These are phyloP conservation scores for Lepidothrix coronata DNA, from an alignment of 2,113 vertebrate species.

Conservation along the genomic window DNA sequence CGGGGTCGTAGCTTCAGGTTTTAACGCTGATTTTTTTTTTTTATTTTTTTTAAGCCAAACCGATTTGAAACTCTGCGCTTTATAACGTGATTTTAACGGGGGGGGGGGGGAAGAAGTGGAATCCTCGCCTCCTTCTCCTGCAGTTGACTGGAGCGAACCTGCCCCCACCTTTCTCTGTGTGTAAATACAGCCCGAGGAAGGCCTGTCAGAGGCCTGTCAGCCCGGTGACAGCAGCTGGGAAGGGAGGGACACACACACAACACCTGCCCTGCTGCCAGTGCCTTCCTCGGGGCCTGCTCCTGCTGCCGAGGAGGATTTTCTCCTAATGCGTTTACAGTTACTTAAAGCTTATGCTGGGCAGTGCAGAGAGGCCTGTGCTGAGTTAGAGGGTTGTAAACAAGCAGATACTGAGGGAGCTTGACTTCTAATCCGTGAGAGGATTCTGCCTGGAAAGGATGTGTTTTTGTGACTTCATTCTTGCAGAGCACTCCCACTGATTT, in stretches of 20 bases:
- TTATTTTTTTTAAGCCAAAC: background rate
- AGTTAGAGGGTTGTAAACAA: background rate
- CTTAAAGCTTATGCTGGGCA: background rate
- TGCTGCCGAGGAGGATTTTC: background rate
- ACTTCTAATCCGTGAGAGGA: background rate
- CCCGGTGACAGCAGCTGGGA: background rate
- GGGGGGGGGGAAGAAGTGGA: background rate
- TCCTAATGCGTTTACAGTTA: background rate
- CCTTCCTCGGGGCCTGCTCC: background rate
- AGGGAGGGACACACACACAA: background rate
- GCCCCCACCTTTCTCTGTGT: background rate
- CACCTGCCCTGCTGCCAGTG: background rate
- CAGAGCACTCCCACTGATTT: background rate
- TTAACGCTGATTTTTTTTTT: background rate
- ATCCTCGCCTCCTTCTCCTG: fast-evolving
- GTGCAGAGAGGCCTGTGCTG: background rate
- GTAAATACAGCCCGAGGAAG: background rate
- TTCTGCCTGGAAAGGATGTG: conserved; percentile 8
- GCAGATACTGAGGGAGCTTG: background rate
- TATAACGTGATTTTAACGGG: background rate
- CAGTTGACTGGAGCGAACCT: background rate
- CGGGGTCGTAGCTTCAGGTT: fast-evolving
- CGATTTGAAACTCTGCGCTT: background rate
- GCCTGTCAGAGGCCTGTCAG: background rate
- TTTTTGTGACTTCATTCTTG: background rate